A percentile compares a stretch with the other conserved stretches of the same genome.
phyloP scores from a whole-genome alignment of 2,113 vertebrate genomes.

The Actenoides hombroni region DNA sequence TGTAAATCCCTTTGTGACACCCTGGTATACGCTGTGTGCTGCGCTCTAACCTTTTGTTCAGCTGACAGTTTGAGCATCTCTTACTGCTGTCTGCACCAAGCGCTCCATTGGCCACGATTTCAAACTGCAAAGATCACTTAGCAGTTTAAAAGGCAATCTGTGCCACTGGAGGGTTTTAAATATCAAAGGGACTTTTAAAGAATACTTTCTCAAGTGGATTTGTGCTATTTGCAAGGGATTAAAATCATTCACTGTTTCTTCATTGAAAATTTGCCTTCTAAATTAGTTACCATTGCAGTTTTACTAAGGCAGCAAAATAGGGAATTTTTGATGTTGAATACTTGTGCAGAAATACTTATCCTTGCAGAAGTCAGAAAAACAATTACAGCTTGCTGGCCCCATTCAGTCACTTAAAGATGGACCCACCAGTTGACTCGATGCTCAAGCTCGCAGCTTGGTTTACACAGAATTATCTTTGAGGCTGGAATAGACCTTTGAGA shows the following conservation, averaged over 20 bases:
- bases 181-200: conserved; percentile 13
- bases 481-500: too few species aligned
- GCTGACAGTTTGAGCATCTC: neutral
- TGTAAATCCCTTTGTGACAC: neutral
- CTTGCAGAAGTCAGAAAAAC: neutral
- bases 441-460: fast-evolving
- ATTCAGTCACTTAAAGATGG: neutral
- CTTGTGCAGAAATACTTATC: neutral
- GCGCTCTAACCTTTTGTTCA: neutral
- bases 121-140: neutral
- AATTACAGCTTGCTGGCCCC: neutral
- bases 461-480: too few species aligned
- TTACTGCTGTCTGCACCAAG: neutral
- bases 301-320: neutral
- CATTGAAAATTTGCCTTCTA: neutral
- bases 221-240: neutral
- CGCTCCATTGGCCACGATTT: neutral
- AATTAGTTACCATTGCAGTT: neutral
- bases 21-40: neutral
- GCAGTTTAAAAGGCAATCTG: neutral
- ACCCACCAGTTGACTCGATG: fast-evolving
- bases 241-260: neutral
- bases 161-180: neutral
- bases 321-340: neutral
- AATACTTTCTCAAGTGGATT: neutral